Evolutionary conservation across 2,113 vertebrate species (phyloP), one percentile per base, ranked within the genome.

Genomic region (Urocitellus parryii): DNA sequence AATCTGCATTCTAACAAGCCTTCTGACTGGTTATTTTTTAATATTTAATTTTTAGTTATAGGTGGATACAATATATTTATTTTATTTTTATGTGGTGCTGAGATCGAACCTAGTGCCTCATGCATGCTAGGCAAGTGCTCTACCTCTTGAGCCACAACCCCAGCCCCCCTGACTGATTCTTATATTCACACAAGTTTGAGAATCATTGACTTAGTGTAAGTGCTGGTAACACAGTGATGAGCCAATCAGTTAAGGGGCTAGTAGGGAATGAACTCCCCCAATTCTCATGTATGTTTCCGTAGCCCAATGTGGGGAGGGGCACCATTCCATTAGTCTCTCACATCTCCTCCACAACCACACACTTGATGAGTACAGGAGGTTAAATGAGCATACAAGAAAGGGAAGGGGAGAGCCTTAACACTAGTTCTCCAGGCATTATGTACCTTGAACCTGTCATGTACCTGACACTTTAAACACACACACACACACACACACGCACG

Each of bases 111-210:
- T 45, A 45, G 45, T 45, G 45, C 45, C 45, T 45, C 45, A 45
- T 45, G 45, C 45, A 45, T 45, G 45, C 45, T 45, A 45, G 45
- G 45, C 45, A 8, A 45, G 45, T 45, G 8, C 45, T 45, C 45
- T 9, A 45, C 45, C 45, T 45, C 45, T 45, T 45, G 45, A 45
- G 45, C 45, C 45, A 45, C 45, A 45, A 45, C 45, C 45, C 45
- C 45, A 45, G 45, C 45, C 1, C 45, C 45, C 8, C 45, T 45
- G 45, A 45, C 45, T 45, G 56, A 82, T 77, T 91, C 48, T 79
- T 56, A 48, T 88, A 45, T 58, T 81, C 1, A 0, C 27, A 88
- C 63, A 95, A 88, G 70, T 94, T 95, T 95, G n/a, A 95, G 79
- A 91, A 68, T 91, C 82, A 74, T 27, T 63, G 56, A 78, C 88